These are phyloP conservation scores for Philereme transversata DNA, from an alignment of 2,888 invertebrate species.

Conservation along the genomic window DNA sequence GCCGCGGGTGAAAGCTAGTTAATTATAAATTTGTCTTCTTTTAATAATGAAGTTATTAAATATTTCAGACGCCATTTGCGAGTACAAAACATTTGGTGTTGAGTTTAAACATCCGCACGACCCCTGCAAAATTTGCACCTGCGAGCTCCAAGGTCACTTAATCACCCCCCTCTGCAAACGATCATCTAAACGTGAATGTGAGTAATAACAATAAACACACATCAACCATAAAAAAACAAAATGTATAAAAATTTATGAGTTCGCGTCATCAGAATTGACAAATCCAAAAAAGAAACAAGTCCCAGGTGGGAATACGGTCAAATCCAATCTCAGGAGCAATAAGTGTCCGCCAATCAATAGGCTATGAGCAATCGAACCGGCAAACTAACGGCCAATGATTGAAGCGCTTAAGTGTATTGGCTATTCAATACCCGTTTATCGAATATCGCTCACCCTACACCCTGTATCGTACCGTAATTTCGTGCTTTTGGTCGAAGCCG, in stretches of 20 bases:
- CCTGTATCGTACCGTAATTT: conserved; percentile 22
- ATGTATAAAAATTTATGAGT: conserved; percentile 71
- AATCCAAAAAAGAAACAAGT: conserved; percentile 32
- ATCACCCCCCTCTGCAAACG: conserved; percentile 44
- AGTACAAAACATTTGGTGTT: conserved; percentile 42
- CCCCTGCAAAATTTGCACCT: conserved; percentile 44
- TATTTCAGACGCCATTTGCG: conserved; percentile 23
- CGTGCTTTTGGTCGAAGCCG: conserved; percentile 6
- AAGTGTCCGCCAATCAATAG: conserved; percentile 34
- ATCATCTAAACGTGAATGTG: conserved; percentile 45
- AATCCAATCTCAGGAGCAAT: conserved; percentile 33
- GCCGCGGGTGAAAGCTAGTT: no score
- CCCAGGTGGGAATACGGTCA: conserved; percentile 54
- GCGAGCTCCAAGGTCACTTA: conserved; percentile 44
- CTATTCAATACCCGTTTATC: conserved; percentile 27
- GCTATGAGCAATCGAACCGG: conserved; percentile 25
- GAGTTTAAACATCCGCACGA: conserved; percentile 43
- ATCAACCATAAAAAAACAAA: conserved; percentile 50
- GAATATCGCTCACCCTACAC: conserved; percentile 16
- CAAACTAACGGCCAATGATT: conserved; percentile 44
- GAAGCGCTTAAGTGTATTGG: conserved; percentile 44
- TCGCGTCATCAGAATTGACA: conserved; percentile 64
- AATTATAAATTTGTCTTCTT: no score
- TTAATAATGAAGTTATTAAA: no score
- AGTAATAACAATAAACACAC: conserved; percentile 40